Base-by-base conservation (phyloP, 1,140 invertebrate species). In the Ditylenchus dipsaci region DNA sequence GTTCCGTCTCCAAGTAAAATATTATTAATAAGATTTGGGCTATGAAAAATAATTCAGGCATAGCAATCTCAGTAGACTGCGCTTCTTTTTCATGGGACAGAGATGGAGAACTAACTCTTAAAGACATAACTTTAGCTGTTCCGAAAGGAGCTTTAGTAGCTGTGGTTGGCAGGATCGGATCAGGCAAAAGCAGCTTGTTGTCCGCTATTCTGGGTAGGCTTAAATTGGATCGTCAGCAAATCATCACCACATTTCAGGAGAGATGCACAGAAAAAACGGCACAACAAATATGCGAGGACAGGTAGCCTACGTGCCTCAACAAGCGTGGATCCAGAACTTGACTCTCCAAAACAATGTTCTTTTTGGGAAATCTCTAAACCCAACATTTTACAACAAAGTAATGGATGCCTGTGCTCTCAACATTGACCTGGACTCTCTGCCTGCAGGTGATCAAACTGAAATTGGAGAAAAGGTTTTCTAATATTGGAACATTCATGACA, bases 251-350 rank as follows among this genome's bases (percentile, higher is more conserved):
- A 45, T 71, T 26, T 74, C 88, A n/a, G 88, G 88, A 64, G 86
- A 88, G 76, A 85, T 88, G 84, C 57, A 73, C 15, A 57, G 63
- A 13, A 47, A 69, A 1, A 33, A 76, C 57, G 79, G 75, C 13
- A 17, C 21, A 9, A 43, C 43, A 17, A 45, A 42, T n/a, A 21
- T 75, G 15, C 17, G 65, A 7, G 73, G 73, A 27, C 53, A 42
- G 45, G 49, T 68, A 11, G 80, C 80, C 0, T 94, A 93, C 83
- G 91, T 93, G 7, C 88, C 91, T 0, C 92, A 95, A 83, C 91
- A 93, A n/a, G 90, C 92, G 1, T 95, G 92, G 92, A 94, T 94
- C 64, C 91, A 93, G 85, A 95, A 94, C 84, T 88, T 89, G 19
- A 91, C 91, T 0, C 83, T 95, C 19, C 87, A 89, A 80, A 89